Conservation (phyloP, 2,888 invertebrate genomes). For the Apantesis nais region DNA sequence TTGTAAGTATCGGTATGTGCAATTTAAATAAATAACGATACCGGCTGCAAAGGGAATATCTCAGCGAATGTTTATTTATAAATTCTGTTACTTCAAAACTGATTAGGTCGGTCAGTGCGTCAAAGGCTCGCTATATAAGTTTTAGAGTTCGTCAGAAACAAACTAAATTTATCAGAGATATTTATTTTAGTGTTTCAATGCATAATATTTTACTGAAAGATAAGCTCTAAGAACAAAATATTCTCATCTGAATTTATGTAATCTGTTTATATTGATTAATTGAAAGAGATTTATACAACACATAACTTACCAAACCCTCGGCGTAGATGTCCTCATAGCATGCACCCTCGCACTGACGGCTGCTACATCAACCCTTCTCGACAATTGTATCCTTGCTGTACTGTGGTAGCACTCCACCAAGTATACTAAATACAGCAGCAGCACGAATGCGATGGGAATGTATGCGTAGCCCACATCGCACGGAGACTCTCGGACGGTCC, state of each 20-base stretch:
- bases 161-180: background rate
- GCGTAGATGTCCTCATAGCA: constrained; percentile 88
- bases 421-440: constrained; percentile 92
- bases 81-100: constrained; percentile 14
- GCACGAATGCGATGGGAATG: constrained; percentile 92
- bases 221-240: too few species aligned
- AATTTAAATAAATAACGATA: constrained; percentile 9
- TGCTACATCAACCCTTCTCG: constrained; percentile 87
- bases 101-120: constrained; percentile 24
- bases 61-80: background rate
- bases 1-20: background rate
- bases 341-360: constrained; percentile 88
- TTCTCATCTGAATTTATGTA: too few species aligned
- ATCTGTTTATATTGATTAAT: too few species aligned
- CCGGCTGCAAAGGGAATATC: constrained; percentile 6
- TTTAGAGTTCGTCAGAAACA: constrained; percentile 13
- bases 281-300: background rate
- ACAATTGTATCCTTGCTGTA: constrained; percentile 89
- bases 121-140: constrained; percentile 6
- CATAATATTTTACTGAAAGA: too few species aligned
- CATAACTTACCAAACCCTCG: constrained; percentile 89
- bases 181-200: too few species aligned
- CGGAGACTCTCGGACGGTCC: constrained; percentile 88
- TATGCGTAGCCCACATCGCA: constrained; percentile 94
- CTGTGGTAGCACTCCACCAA: constrained; percentile 94